A percentile compares a stretch with the other conserved stretches of the same genome.
phyloP scores from a whole-genome alignment of 2,797 vertebrate genomes.

The Lithobates sylvaticus region DNA sequence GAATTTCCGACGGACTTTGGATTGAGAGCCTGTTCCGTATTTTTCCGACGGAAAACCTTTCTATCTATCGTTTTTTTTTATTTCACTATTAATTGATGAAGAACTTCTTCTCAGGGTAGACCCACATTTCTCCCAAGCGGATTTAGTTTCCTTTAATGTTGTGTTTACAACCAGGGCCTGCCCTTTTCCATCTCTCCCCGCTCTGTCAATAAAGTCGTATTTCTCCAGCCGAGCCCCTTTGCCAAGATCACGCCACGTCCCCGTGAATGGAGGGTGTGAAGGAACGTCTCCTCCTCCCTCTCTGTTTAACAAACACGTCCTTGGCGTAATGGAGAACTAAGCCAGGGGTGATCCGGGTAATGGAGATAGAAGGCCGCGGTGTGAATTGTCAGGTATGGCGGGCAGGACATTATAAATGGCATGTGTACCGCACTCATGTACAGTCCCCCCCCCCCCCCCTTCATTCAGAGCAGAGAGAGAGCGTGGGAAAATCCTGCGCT shows the following conservation, averaged over 20 bases:
- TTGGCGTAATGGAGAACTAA: conserved; percentile 63
- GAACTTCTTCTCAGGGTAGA: too few relatives aligned
- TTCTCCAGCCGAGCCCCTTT: too few relatives aligned
- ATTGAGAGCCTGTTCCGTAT: too few relatives aligned
- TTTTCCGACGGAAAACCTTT: too few relatives aligned
- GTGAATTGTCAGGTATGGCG: conserved; percentile 49
- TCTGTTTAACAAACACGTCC: conserved; percentile 64
- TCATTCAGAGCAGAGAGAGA: conserved; percentile 29
- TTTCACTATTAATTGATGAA: too few relatives aligned
- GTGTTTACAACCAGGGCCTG: not conserved
- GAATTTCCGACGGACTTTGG: too few relatives aligned
- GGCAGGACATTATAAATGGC: conserved; percentile 33
- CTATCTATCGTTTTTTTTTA: too few relatives aligned
- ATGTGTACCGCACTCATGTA: not conserved
- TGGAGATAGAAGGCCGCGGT: conserved; percentile 27
- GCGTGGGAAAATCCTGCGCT: conserved; percentile 25
- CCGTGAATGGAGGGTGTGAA: conserved; percentile 49
- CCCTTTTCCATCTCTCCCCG: not conserved
- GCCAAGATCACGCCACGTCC: conserved; percentile 21
- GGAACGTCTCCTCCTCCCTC: conserved; percentile 40
- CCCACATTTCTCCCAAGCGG: not conserved
- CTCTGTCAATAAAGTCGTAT: not conserved
- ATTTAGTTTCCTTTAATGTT: not conserved
- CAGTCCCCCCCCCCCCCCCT: not conserved
- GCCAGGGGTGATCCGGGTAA: conserved; percentile 60